Evolutionary conservation across 2,113 vertebrate species (phyloP), one percentile per base, ranked within the genome.

Genomic region (Okapia johnstoni): DNA sequence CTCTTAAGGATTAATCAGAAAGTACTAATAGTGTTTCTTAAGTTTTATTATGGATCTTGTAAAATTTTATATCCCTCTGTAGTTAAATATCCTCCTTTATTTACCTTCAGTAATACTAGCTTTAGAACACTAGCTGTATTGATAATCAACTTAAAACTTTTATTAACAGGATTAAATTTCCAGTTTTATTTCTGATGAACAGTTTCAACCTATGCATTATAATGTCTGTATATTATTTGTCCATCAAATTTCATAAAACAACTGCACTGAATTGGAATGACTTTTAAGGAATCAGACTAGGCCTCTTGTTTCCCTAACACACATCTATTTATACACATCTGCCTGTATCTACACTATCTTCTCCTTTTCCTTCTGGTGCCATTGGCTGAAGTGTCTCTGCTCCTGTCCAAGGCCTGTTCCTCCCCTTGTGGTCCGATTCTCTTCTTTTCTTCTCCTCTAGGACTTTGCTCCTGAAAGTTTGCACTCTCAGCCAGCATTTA

Each of bases 141-240:
- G 43, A 43, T 88, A 55, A 50, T 52, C 96, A 91, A 55, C 50
- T 63, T 70, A 88, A 95, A 95, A 63, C 19, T 85, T 96, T 91
- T 79, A 85, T 96, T 84, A 85, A 81, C 28, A 50, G 33, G 14
- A 58, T 61, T 85, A 70, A 73, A 88, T 95, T 93, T 92, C n/a
- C 57, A 48, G 21, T 93, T 61, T 90, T 61, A 8, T 95, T 79
- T 95, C 80, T 93, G 17, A 77, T 85, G 10, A 94, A 50, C 16
- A 96, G 12, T 88, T 79, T 94, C 79, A 52, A 55, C 23, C 36
- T 84, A 8, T 80, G 85, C 26, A 26, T 84, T 90, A 26, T 89
- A 89, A 88, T 50, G 28, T 89, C 40, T 83, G 6, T 52, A 88
- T 83, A 58, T 70, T 54, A 14, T 25, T n/a, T 76, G 3, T 52